Evolutionary conservation across 2,797 vertebrate species (phyloP), one percentile per base, ranked within the genome.

Genomic region (Momotus momota): DNA sequence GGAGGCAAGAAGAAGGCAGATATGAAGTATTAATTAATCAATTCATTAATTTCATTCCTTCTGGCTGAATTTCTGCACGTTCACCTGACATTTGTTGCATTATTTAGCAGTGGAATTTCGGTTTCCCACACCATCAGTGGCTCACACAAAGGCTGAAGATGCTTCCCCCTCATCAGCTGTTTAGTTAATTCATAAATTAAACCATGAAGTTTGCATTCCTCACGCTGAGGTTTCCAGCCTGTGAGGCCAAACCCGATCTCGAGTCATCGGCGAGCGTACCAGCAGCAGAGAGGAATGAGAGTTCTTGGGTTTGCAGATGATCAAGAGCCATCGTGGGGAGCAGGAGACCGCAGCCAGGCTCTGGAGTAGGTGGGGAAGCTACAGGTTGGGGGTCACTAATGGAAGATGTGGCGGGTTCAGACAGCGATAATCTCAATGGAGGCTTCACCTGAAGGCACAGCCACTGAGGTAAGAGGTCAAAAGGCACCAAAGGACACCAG

Each of bases 251-350:
- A 77, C 33, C 12, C 1, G 3, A 38, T 66, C 21, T 77, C 8
- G 54, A 13, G 7, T 25, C 33, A 33, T 3, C 54, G 14, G 22
- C 7, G 51, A 60, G 31, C 35, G 17, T 54, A 49, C 8, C 29
- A 49, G 38, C 11, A 67, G 48, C 12, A 51, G n/a, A n/a, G n/a
- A 66, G 5, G 23, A 77, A 48, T 31, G 12, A 29, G 19, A 13
- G 9, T 9, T 70, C 16, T 29, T n/a, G 35, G 18, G 15, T 54
- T 61, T 58, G 26, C 17, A 78, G 58, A 57, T 3, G 3, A 5
- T 3, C 1, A 3, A 27, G 8, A 46, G 20, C 20, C 9, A 3
- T 13, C 0, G 1, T 26, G 23, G 0, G 6, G 52, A 66, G 35
- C 7, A 51, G 49, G 38, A 40, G n/a, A 51, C 5, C 17, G 3